These are phyloP conservation scores for Gnatocerus cornutus DNA, from an alignment of 2,888 invertebrate genomes.

Conservation along the genomic window DNA sequence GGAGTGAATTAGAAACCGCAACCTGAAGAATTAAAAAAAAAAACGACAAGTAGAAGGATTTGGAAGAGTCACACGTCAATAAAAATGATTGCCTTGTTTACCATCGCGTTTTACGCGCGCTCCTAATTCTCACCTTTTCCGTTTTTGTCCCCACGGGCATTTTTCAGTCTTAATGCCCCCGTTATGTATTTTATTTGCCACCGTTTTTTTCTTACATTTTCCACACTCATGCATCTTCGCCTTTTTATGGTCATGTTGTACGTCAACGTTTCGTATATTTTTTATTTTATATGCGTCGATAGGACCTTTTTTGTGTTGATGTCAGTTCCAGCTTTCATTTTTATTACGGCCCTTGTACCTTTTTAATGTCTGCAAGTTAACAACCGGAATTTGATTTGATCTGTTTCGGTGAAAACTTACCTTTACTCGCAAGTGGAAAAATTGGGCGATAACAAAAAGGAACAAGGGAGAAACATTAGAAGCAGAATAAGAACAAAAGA, in stretches of 20 bases:
- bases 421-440: too few species aligned
- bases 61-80: too few species aligned
- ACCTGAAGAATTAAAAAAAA: too few species aligned
- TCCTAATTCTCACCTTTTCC: slow-evolving; percentile 30
- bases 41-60: too few species aligned
- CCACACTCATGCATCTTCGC: slow-evolving; percentile 5
- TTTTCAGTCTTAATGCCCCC: slow-evolving; percentile 32
- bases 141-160: slow-evolving; percentile 28
- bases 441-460: not conserved
- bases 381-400: slow-evolving; percentile 3
- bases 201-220: slow-evolving; percentile 23
- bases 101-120: not conserved
- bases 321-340: slow-evolving; percentile 20
- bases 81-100: slow-evolving; percentile 17
- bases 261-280: slow-evolving; percentile 33
- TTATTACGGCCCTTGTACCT: slow-evolving; percentile 18
- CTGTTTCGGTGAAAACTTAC: not conserved
- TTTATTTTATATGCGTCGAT: slow-evolving; percentile 24
- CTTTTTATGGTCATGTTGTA: slow-evolving; percentile 27
- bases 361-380: slow-evolving; percentile 20
- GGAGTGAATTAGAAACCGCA: too few species aligned
- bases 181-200: slow-evolving; percentile 34
- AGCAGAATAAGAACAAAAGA: slow-evolving; percentile 15
- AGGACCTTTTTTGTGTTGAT: slow-evolving; percentile 15
- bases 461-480: slow-evolving; percentile 5